These are phyloP conservation scores for Malacoraja senta DNA, from an alignment of 2,797 vertebrate genomes.

Conservation along the genomic window DNA sequence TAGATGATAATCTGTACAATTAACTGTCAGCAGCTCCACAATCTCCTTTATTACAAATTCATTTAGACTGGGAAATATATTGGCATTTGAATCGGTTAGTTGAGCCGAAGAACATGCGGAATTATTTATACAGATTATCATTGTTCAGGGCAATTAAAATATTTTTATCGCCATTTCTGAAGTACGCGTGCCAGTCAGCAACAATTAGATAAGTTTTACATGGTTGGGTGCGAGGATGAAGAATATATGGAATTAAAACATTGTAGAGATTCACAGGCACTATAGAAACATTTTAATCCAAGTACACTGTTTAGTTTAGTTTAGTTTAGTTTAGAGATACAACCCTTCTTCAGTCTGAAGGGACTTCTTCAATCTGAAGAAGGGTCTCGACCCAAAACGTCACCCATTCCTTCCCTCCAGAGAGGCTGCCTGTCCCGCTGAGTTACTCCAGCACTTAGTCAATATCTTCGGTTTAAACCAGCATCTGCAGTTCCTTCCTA, in stretches of 20 bases:
- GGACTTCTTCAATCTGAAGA: too few species aligned
- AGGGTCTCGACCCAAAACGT: too few species aligned
- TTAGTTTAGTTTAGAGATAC: too few species aligned
- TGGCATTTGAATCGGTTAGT: background rate
- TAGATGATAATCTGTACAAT: slow-evolving; percentile 16
- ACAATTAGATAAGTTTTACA: background rate
- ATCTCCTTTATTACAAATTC: background rate
- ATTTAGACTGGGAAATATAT: slow-evolving; percentile 6
- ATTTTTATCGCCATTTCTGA: background rate
- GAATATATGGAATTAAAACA: background rate
- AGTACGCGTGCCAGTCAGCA: background rate
- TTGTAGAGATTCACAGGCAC: background rate
- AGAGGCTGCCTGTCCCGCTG: too few species aligned
- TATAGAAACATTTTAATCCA: background rate
- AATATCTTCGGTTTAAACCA: too few species aligned
- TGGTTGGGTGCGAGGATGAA: background rate
- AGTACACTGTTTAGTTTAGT: background rate
- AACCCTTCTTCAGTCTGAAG: too few species aligned
- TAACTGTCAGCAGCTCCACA: background rate
- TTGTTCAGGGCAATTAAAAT: background rate
- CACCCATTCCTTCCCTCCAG: too few species aligned
- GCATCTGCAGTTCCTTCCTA: too few species aligned
- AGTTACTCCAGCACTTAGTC: too few species aligned
- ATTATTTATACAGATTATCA: background rate
- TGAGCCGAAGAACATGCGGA: background rate